Evolutionary conservation across 1,140 invertebrate genomes (phyloP), one percentile per base, ranked within the genome.

Genomic region (Drosophila repleta): DNA sequence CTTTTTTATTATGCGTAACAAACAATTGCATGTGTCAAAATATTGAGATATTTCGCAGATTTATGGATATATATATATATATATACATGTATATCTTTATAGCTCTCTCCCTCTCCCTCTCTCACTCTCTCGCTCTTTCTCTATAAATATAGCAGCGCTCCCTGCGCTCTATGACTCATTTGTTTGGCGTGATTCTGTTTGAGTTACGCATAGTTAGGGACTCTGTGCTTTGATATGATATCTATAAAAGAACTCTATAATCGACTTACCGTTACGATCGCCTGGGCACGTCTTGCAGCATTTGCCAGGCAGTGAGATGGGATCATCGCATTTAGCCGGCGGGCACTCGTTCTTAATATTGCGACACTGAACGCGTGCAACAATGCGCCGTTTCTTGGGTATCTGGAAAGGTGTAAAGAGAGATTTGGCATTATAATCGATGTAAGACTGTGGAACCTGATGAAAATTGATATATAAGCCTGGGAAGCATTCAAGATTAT

Each of bases 311-410:
- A 96, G 92, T 10, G 97, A 93, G n/a, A 97, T 95, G 3, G 97
- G 97, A 76, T 97, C 96, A 48, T 96, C 95, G 91, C 97, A 98
- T 13, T 93, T 95, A 1, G 96, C 94, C 85, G 96, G 95, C 0
- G 97, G 97, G 90, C 97, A 98, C 81, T 97, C 96, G 89, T 96
- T 96, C 92, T 97, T 97, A 73, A 98, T 97, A 88, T 97, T 98
- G 62, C 95, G 93, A 92, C 97, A 98, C 68, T 96, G 95, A 0
- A 97, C 96, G 85, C 95, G 94, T 2, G 96, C 97, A 29, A 97
- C 95, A 72, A 97, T 95, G 43, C 96, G 93, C n/a, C 96, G 93
- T 91, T 98, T 97, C 92, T 96, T 97, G 84, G 97, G 96, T 63
- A 97, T 94, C 97, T 98, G n/a, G n/a, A 52, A 56, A 56, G 4